Conservation (phyloP, 2,113 vertebrate genomes). For the Marcusenius ussheri region DNA sequence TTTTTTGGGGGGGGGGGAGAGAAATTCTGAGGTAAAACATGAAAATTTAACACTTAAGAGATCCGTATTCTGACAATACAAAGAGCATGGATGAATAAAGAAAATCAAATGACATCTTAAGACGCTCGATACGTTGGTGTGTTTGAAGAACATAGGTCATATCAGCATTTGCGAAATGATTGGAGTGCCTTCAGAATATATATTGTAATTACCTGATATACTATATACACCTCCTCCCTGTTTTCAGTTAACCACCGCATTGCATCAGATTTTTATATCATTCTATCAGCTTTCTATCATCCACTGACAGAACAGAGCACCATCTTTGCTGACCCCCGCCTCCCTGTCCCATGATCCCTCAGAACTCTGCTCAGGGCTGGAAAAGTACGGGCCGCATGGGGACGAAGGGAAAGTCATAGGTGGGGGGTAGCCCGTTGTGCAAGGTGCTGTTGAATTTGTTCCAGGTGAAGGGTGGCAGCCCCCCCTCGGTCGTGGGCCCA, state of each 20-base stretch:
- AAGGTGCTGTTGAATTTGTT: constrained; percentile 66
- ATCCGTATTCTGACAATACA: background rate
- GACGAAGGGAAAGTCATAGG: constrained; percentile 70
- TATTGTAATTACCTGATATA: background rate
- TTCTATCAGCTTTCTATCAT: background rate
- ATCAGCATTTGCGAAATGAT: background rate
- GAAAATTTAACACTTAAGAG: background rate
- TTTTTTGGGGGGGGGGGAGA: background rate
- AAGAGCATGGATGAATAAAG: background rate
- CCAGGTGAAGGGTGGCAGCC: constrained; percentile 74
- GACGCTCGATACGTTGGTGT: background rate
- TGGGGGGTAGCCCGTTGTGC: constrained; percentile 70
- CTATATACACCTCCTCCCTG: background rate
- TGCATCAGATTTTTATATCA: background rate
- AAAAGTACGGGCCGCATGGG: constrained; percentile 64
- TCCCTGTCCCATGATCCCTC: background rate
- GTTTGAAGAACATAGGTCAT: background rate
- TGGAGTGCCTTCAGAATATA: background rate
- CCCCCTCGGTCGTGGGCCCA: constrained; percentile 70
- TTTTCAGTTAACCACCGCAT: background rate
- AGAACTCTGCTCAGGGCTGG: constrained; percentile 34
- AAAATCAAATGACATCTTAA: background rate
- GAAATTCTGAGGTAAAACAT: background rate
- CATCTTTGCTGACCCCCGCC: background rate
- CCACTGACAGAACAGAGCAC: background rate